A percentile compares a stretch with the other conserved stretches of the same genome.
phyloP scores from a whole-genome alignment of 2,888 invertebrate genomes.

The Tachystola acroxantha region DNA sequence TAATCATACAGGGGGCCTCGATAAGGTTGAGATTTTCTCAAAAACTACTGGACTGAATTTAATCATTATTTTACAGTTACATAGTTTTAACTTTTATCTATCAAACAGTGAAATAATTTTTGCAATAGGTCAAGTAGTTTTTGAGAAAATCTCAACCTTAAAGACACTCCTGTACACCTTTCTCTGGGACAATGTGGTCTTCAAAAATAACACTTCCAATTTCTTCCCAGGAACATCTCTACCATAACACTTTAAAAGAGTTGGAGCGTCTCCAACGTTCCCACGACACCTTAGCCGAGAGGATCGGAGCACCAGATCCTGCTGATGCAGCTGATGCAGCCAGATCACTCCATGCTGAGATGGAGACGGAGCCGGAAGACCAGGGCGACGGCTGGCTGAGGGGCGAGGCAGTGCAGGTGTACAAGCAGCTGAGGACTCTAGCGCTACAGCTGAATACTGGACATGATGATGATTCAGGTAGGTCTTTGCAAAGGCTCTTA shows the following conservation, averaged over 20 bases:
- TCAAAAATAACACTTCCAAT: no score
- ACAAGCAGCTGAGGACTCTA: constrained; percentile 84
- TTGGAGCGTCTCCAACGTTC: constrained; percentile 84
- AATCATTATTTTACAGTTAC: no score
- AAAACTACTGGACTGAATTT: no score
- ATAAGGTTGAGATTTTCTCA: no score
- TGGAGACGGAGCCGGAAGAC: constrained; percentile 86
- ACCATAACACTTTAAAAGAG: constrained; percentile 79
- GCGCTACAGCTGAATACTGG: constrained; percentile 86
- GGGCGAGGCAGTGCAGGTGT: constrained; percentile 83
- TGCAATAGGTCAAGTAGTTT: no score
- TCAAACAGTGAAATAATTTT: no score
- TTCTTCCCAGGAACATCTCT: constrained; percentile 65
- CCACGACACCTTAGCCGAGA: constrained; percentile 83
- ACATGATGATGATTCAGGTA: constrained; percentile 86
- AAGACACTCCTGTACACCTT: no score
- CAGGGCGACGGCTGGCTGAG: constrained; percentile 79
- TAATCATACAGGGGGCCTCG: no score
- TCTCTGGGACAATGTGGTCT: no score
- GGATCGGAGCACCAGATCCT: constrained; percentile 69
- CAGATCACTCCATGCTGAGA: constrained; percentile 91
- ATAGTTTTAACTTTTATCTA: no score
- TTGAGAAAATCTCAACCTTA: no score
- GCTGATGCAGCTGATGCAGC: constrained; percentile 62
- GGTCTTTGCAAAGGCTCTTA: no score